Base-by-base conservation (phyloP, 2,797 vertebrate genomes). In the Poeciliopsis gracilis region DNA sequence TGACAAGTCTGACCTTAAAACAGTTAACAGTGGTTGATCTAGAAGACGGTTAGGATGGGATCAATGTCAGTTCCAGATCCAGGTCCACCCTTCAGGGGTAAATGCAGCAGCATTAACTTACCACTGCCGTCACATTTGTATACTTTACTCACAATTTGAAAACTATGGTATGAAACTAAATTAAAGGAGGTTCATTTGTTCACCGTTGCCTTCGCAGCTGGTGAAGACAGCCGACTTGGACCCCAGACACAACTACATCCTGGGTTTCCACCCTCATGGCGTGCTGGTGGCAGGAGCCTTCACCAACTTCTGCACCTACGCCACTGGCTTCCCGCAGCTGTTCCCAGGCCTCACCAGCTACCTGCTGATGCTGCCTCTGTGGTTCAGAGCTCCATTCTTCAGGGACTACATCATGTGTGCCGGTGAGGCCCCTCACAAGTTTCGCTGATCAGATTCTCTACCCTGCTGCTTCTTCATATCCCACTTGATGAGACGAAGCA, bases 231-330 rank as follows among this genome's bases (percentile, higher is more conserved):
- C 86, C 0, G 97, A 99, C 13, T 87, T 99, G 88, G 97, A 99
- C 83, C 96, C 97, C 1, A 92, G 85, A 67, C 88, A 95, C 81
- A 99, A 99, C 91, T 99, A 99, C 59, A 5, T 99, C 5, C 41
- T 98, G 0, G 98, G 96, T 45, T 97, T 97, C 88, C 98, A 99
- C 72, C 98, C 98, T 0, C 98, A 99, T 0, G 97, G 98, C 0
- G 91, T 99, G 46, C 91, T 99, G 92, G 97, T 96, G 6, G 89
- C 93, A 0, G 97, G 98, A 57, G 97, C 96, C 75, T 99, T 99
- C 16, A 72, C 95, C 75, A 98, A 97, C 89, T 97, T 99, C 93
- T 98, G 97, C 91, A 97, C 96, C 0, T 95, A 96, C 10, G 91
- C 95, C 2, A 97, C 97, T 0, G 96, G 95, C 12, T 98, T 99